These are phyloP conservation scores for Melinaea marsaeus DNA, from an alignment of 2,888 invertebrate genomes.

Conservation along the genomic window DNA sequence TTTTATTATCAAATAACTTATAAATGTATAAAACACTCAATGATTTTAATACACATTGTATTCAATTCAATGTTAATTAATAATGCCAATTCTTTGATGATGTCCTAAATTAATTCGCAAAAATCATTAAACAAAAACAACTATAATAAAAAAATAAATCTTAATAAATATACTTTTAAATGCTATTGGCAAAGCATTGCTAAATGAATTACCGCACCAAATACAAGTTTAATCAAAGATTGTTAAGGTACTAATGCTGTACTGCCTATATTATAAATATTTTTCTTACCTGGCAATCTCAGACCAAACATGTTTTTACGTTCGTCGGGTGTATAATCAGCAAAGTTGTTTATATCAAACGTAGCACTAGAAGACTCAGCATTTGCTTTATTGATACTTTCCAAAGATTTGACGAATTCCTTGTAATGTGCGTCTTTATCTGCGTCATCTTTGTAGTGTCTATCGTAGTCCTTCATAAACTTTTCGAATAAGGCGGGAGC, in stretches of 20 bases:
- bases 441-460: slow-evolving; percentile 31
- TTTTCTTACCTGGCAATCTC: slow-evolving; percentile 7
- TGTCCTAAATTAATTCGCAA: too few relatives aligned
- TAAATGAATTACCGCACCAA: too few relatives aligned
- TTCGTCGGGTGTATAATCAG: slow-evolving; percentile 46
- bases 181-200: too few relatives aligned
- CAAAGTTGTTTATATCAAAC: slow-evolving; percentile 44
- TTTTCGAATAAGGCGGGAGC: slow-evolving; percentile 17
- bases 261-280: background rate
- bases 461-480: slow-evolving; percentile 14
- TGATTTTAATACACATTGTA: too few relatives aligned
- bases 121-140: too few relatives aligned
- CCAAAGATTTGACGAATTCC: slow-evolving; percentile 40
- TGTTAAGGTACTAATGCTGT: background rate
- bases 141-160: too few relatives aligned
- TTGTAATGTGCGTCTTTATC: slow-evolving; percentile 42
- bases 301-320: slow-evolving; percentile 31
- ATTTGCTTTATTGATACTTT: slow-evolving; percentile 38
- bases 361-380: slow-evolving; percentile 26
- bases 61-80: too few relatives aligned
- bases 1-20: too few relatives aligned
- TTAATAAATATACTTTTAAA: too few relatives aligned
- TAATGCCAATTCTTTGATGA: too few relatives aligned
- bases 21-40: too few relatives aligned
- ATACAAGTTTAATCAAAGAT: background rate